These are phyloP conservation scores for Onychomys torridus DNA, from an alignment of 2,797 vertebrate genomes.

Conservation along the genomic window DNA sequence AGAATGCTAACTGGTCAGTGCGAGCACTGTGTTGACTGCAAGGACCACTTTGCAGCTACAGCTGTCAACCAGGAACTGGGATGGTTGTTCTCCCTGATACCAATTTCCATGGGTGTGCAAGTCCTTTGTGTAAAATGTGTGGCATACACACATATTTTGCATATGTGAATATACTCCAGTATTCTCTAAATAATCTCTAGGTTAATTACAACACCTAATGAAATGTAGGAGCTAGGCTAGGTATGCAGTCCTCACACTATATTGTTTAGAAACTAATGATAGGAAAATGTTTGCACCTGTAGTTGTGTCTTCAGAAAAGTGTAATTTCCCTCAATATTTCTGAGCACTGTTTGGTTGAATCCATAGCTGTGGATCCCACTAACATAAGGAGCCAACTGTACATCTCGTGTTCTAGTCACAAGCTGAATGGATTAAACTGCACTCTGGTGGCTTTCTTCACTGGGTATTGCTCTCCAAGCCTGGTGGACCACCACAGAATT, in stretches of 20 bases:
- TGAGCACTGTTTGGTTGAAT: neutral
- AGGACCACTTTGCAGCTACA: neutral
- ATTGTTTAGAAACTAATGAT: neutral
- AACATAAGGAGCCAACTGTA: rapidly evolving
- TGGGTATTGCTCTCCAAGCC: neutral
- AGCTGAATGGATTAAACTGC: neutral
- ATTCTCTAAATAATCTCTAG: neutral
- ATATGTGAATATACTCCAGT: neutral
- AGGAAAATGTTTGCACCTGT: neutral
- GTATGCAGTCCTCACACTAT: neutral
- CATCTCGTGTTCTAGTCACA: neutral
- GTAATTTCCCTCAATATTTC: neutral
- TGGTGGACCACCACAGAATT: neutral
- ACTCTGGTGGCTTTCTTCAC: neutral
- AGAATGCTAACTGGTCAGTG: neutral
- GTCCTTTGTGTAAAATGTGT: neutral
- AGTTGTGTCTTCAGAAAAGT: neutral
- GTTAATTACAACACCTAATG: neutral
- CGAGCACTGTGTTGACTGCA: neutral
- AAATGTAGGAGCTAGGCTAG: neutral
- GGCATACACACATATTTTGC: neutral
- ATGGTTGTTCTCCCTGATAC: neutral
- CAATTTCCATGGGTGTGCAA: neutral
- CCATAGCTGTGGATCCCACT: neutral
- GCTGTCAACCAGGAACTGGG: too few relatives aligned